These are phyloP conservation scores for Xiphydria camelus DNA, from an alignment of 2,888 invertebrate species.

Conservation along the genomic window DNA sequence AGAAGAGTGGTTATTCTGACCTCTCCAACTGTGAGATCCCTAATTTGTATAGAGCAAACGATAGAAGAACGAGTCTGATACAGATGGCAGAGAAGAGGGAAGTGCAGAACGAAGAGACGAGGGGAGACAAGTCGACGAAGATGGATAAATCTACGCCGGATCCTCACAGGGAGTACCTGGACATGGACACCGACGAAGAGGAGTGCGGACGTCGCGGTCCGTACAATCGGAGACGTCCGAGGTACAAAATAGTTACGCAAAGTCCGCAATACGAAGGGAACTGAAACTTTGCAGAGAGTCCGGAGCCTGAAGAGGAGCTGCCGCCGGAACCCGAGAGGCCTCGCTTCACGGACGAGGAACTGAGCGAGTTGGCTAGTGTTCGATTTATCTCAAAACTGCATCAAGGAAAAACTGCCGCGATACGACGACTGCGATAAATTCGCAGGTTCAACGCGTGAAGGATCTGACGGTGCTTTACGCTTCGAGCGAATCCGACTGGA, in stretches of 20 bases:
- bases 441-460: slow-evolving; percentile 61
- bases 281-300: slow-evolving; percentile 42
- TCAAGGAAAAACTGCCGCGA: neutral
- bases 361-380: slow-evolving; percentile 61
- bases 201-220: slow-evolving; percentile 50
- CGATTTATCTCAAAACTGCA: neutral
- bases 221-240: no score
- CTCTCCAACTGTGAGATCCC: no score
- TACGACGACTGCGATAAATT: neutral
- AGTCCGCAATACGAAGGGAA: no score
- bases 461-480: slow-evolving; percentile 74
- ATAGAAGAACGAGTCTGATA: neutral
- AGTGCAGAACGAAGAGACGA: slow-evolving; percentile 16
- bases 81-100: slow-evolving; percentile 19
- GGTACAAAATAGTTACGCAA: no score
- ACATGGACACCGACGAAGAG: slow-evolving; percentile 54
- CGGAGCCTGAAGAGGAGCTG: slow-evolving; percentile 55
- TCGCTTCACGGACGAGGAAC: slow-evolving; percentile 66
- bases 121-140: slow-evolving; percentile 22
- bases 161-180: slow-evolving; percentile 47
- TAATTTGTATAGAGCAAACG: slow-evolving; percentile 15
- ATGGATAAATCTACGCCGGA: slow-evolving; percentile 36
- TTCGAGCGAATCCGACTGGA: slow-evolving; percentile 76
- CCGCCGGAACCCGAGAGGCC: slow-evolving; percentile 61
- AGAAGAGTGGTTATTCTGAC: no score